phyloP scores from a whole-genome alignment of 2,797 vertebrate genomes.

The Sparus aurata region DNA sequence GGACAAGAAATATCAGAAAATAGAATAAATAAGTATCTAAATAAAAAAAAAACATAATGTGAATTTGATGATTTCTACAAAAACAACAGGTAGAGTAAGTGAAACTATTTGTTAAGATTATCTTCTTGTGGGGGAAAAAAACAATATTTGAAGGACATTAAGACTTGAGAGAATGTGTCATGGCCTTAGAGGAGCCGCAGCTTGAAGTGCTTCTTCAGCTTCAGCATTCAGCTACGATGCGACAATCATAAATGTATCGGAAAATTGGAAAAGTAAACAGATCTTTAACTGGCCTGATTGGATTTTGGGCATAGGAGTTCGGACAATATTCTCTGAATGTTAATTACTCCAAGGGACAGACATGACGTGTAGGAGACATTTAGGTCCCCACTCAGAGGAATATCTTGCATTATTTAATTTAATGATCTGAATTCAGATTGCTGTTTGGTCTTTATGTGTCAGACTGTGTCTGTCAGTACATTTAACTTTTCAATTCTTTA shows the following conservation, averaged over 20 bases:
- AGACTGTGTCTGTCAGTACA: background rate
- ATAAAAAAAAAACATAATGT: too few species aligned
- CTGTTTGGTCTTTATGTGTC: background rate
- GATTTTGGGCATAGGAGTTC: background rate
- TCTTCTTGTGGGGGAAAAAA: background rate
- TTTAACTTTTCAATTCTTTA: background rate
- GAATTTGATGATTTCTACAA: too few species aligned
- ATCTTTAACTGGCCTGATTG: background rate
- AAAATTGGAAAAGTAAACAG: background rate
- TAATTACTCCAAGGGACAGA: conserved; percentile 7
- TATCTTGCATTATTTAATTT: conserved; percentile 27
- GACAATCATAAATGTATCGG: background rate
- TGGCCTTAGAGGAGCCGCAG: background rate
- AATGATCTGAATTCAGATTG: conserved; percentile 10
- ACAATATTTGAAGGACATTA: background rate
- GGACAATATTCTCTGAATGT: conserved; percentile 1
- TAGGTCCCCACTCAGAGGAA: conserved; percentile 5
- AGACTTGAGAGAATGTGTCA: background rate
- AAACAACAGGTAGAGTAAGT: background rate
- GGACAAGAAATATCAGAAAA: background rate
- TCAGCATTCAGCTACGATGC: background rate
- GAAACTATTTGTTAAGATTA: conserved; percentile 1
- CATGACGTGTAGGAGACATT: conserved; percentile 1
- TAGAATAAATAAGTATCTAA: background rate
- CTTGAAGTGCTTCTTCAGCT: too few species aligned